Percentiles rank a stretch among this genome's conserved stretches.
These are phyloP conservation scores for Aricia artaxerxes DNA, from an alignment of 2,888 invertebrate genomes.

Conservation along the genomic window DNA sequence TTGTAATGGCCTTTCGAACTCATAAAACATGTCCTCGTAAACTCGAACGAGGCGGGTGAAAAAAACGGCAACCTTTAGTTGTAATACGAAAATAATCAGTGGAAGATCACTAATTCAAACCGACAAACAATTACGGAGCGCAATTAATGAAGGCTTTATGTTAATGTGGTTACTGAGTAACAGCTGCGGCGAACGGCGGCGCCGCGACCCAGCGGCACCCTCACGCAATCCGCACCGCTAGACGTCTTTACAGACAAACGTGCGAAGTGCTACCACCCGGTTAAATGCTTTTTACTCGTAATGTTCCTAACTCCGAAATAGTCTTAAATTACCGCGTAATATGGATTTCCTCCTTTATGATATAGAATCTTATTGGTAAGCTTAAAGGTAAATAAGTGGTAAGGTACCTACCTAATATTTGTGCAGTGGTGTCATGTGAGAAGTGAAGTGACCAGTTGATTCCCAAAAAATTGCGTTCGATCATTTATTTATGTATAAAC, in stretches of 20 bases:
- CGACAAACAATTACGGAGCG: constrained; percentile 53
- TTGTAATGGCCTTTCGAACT: constrained; percentile 11
- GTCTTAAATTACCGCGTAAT: background rate
- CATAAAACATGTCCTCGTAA: constrained; percentile 15
- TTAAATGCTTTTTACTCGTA: too few relatives aligned
- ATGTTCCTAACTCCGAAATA: too few relatives aligned
- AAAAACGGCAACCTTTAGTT: constrained; percentile 19
- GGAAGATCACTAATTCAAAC: constrained; percentile 40
- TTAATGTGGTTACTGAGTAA: constrained; percentile 61
- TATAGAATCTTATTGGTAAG: too few relatives aligned
- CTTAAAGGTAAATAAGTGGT: too few relatives aligned
- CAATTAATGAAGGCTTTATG: constrained; percentile 68
- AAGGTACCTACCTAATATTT: too few relatives aligned
- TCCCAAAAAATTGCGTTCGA: too few relatives aligned
- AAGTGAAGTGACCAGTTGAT: too few relatives aligned
- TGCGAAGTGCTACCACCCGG: background rate
- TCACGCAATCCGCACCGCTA: constrained; percentile 50
- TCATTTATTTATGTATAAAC: too few relatives aligned
- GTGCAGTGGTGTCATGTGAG: too few relatives aligned
- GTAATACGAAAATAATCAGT: constrained; percentile 29
- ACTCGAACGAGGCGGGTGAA: constrained; percentile 2
- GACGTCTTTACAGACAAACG: background rate
- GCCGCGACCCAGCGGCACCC: constrained; percentile 68
- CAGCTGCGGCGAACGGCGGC: constrained; percentile 64
- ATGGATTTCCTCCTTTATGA: too few relatives aligned